Evolutionary conservation across 2,113 vertebrate genomes (phyloP).

Genomic region (Ptilonorhynchus violaceus): DNA sequence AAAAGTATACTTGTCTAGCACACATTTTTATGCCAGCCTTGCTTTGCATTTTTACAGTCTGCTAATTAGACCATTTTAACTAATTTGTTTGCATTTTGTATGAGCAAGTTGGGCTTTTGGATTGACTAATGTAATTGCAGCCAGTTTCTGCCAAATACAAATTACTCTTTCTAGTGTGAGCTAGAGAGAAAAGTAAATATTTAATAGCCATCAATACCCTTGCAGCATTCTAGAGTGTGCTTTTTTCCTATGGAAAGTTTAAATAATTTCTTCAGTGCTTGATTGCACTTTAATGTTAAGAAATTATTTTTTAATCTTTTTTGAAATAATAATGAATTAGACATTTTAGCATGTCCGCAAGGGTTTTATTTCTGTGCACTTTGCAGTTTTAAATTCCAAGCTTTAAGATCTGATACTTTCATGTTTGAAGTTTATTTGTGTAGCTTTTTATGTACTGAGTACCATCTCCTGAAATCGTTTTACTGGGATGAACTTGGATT

Average conservation of each 20-base stretch:
- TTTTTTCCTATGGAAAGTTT: slow-evolving; percentile 71
- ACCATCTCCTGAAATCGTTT: neutral
- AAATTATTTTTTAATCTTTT: slow-evolving; percentile 80
- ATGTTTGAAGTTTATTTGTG: slow-evolving; percentile 21
- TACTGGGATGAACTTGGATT: neutral
- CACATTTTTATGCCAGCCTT: slow-evolving; percentile 76
- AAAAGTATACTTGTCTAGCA: slow-evolving; percentile 58
- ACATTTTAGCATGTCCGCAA: slow-evolving; percentile 46
- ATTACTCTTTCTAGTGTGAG: slow-evolving; percentile 82
- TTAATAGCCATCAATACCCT: slow-evolving; percentile 85
- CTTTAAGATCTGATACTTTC: slow-evolving; percentile 23
- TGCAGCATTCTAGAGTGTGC: slow-evolving; percentile 71
- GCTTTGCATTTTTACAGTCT: slow-evolving; percentile 83
- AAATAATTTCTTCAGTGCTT: slow-evolving; percentile 76
- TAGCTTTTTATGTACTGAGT: slow-evolving; percentile 8
- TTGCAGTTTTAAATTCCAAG: slow-evolving; percentile 56
- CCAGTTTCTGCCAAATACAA: slow-evolving; percentile 82
- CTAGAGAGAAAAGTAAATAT: slow-evolving; percentile 86
- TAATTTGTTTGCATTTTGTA: slow-evolving; percentile 90
- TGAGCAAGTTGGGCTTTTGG: slow-evolving; percentile 86
- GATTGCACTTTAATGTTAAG: slow-evolving; percentile 76
- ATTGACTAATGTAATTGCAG: slow-evolving; percentile 85
- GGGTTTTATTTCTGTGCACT: slow-evolving; percentile 67
- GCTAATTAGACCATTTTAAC: slow-evolving; percentile 88
- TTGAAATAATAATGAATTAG: slow-evolving; percentile 74